A percentile compares a stretch with the other conserved stretches of the same genome.
Evolutionary conservation across 2,888 invertebrate species (phyloP).

Genomic region (Myopa tessellatipennis): DNA sequence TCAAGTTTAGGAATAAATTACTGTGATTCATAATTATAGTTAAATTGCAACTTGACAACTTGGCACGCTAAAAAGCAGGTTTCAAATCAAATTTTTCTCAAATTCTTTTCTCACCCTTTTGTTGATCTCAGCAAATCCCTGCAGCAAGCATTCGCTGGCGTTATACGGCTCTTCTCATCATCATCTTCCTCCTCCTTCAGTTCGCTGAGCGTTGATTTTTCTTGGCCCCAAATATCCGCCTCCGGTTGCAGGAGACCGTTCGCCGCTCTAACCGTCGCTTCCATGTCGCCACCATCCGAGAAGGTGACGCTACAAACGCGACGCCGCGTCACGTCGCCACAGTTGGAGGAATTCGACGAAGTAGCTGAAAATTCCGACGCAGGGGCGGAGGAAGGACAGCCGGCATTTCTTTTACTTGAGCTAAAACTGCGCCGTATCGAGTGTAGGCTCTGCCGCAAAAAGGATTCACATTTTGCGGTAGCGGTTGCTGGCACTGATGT

Average conservation of each 20-base stretch:
- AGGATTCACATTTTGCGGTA: conserved; percentile 58
- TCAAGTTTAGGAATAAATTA: too few species aligned
- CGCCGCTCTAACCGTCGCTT: neutral
- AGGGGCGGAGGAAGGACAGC: neutral
- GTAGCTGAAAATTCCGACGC: conserved; percentile 19
- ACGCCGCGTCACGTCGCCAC: neutral
- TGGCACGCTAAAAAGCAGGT: too few species aligned
- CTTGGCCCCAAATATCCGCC: neutral
- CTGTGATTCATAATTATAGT: too few species aligned
- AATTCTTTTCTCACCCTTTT: neutral
- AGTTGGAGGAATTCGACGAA: neutral
- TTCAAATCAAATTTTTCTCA: too few species aligned
- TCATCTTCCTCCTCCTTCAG: conserved; percentile 18
- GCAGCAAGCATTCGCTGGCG: neutral
- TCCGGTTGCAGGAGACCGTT: neutral
- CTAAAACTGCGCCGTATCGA: conserved; percentile 61
- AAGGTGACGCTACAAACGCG: neutral
- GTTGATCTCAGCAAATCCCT: neutral
- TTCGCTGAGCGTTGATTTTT: neutral
- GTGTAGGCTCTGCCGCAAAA: conserved; percentile 60
- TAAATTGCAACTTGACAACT: too few species aligned
- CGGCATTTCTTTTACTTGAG: conserved; percentile 51
- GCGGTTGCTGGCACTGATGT: conserved; percentile 12
- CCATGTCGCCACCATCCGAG: neutral
- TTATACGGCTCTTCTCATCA: neutral